A percentile compares a stretch with the other conserved stretches of the same genome.
Evolutionary conservation across 2,113 vertebrate genomes (phyloP).

Genomic region (Xiphophorus hellerii): DNA sequence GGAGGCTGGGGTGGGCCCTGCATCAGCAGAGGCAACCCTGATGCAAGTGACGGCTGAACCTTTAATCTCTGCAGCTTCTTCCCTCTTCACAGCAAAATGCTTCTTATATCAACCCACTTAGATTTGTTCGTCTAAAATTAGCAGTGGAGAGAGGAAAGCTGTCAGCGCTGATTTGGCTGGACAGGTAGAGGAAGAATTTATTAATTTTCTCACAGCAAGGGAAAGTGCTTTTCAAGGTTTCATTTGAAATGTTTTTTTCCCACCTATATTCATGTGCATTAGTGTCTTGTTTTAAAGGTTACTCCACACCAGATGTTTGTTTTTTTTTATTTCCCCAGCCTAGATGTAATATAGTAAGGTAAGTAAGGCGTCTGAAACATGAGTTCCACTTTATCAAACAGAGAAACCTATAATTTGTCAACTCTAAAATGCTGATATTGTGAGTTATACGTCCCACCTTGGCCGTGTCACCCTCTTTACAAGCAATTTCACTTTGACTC

Average conservation of each 20-base stretch:
- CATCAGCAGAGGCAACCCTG: constrained; percentile 49
- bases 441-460: constrained; percentile 42
- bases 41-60: constrained; percentile 50
- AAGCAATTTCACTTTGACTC: constrained; percentile 55
- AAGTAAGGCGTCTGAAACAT: constrained; percentile 14
- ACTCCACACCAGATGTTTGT: constrained; percentile 26
- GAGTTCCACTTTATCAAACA: constrained; percentile 52
- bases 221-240: constrained; percentile 69
- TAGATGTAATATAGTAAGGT: constrained; percentile 19
- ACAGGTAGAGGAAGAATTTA: constrained; percentile 5
- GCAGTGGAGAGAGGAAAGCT: constrained; percentile 47
- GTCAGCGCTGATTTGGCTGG: constrained; percentile 48
- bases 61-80: constrained; percentile 51
- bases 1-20: constrained; percentile 45
- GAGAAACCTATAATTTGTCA: constrained; percentile 41
- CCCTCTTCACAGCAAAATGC: constrained; percentile 44
- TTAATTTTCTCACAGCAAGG: constrained; percentile 56
- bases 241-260: constrained; percentile 20
- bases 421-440: constrained; percentile 36
- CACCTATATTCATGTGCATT: constrained; percentile 51
- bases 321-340: constrained; percentile 13
- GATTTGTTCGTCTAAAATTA: constrained; percentile 67
- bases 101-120: constrained; percentile 49
- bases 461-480: constrained; percentile 56
- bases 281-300: constrained; percentile 47